A percentile compares a stretch with the other conserved stretches of the same genome.
These are phyloP conservation scores for Rhabdomys dilectus DNA, from an alignment of 2,113 vertebrate species.

Conservation along the genomic window DNA sequence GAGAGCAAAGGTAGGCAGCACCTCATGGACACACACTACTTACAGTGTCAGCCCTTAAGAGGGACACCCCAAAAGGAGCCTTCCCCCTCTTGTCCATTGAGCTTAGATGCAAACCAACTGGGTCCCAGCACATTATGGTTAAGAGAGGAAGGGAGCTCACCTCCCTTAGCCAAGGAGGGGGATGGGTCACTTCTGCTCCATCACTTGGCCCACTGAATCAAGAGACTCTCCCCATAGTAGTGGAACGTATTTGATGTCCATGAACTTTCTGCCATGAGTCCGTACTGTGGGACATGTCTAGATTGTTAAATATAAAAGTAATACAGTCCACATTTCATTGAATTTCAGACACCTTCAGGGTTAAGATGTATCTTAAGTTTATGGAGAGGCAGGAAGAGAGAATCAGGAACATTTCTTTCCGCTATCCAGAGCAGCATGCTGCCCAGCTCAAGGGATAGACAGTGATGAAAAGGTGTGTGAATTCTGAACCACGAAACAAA, in stretches of 20 bases:
- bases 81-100: conserved; percentile 77
- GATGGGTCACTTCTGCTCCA: background rate
- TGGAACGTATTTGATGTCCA: background rate
- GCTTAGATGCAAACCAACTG: conserved; percentile 69
- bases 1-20: background rate
- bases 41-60: conserved; percentile 71
- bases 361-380: background rate
- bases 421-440: background rate
- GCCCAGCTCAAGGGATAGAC: background rate
- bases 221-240: background rate
- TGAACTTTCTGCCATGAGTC: background rate
- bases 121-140: background rate
- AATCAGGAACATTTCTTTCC: background rate
- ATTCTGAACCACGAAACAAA: background rate
- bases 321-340: background rate
- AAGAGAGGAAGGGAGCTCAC: background rate
- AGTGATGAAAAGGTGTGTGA: background rate
- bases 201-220: background rate
- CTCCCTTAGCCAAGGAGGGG: background rate
- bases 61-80: conserved; percentile 78
- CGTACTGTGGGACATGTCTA: background rate
- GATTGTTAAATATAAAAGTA: background rate
- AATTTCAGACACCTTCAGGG: background rate
- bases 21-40: background rate
- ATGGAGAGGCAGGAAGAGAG: background rate